These are phyloP conservation scores for Nasonia oneida DNA, from an alignment of 2,888 invertebrate species.

Conservation along the genomic window DNA sequence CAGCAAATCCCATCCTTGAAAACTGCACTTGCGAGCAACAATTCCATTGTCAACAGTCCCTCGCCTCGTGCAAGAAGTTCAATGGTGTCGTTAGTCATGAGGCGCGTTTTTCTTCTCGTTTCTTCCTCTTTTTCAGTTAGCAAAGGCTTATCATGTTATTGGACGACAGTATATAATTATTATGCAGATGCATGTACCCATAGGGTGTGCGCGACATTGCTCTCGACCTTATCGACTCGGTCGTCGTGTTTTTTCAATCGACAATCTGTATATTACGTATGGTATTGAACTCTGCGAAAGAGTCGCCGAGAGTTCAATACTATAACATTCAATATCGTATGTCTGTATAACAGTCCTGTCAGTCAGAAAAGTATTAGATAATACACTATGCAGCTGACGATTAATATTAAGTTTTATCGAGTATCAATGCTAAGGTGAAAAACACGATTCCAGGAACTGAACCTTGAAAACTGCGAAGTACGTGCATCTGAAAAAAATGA, in stretches of 20 bases:
- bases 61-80: constrained; percentile 12
- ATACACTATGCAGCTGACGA: not conserved
- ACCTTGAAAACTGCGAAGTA: not conserved
- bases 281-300: constrained; percentile 21
- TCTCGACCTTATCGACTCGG: not conserved
- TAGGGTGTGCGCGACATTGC: not conserved
- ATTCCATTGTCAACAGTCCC: not conserved
- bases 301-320: not conserved
- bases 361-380: not conserved
- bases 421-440: too few species aligned
- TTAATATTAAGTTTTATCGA: too few species aligned
- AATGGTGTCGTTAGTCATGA: constrained; percentile 29
- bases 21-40: not conserved
- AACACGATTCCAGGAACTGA: not conserved
- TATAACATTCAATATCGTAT: not conserved
- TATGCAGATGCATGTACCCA: not conserved
- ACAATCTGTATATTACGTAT: not conserved
- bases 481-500: not conserved
- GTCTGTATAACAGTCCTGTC: not conserved
- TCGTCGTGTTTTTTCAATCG: constrained; percentile 21
- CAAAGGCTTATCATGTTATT: constrained; percentile 43
- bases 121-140: not conserved
- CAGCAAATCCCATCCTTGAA: not conserved
- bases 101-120: not conserved
- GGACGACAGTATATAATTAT: constrained; percentile 15